Base-by-base conservation (phyloP, 2,888 invertebrate species). In the Harpagoxenus sublaevis region DNA sequence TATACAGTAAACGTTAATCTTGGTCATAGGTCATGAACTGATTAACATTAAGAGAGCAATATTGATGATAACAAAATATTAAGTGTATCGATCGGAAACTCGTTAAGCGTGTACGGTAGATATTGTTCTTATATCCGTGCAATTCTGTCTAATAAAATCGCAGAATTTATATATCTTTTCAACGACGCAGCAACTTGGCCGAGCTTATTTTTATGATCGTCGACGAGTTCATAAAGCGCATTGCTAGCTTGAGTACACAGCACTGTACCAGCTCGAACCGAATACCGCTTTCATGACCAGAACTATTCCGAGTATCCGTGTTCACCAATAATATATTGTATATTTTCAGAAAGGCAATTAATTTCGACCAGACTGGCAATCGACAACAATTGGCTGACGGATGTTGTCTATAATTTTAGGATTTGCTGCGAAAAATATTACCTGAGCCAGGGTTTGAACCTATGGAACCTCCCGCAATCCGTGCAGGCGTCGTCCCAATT, bases 191-290 rank as follows among this genome's bases (percentile, higher is more conserved):
- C 62, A 71, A 60, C 63, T 63, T 63, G 42, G 60, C 48, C 60
- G 18, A 63, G 84, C 81, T 87, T 87, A 83, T 86, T 84, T 86
- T 86, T 87, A 83, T 62, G 84, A 83, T 84, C 48, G 78, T 51
- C 74, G 23, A 15, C 65, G 70, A 74, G 74, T 82, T 84, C 84
- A 84, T 86, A 87, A 87, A 87, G 74, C 78, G 78, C 68, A 85
- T 78, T 79, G 74, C 63, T 63, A 74, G 57, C 65, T n/a, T 57
- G 78, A 75, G 55, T 65, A 51, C 51, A 65, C 55, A 60, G 35
- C 45, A 48, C 66, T 60, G 63, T 6, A 42, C 48, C 62, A 65
- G 45, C 39, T 55, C 18, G 60, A 71, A 53, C 51, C 75, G 1
- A 68, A 63, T 65, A 53, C 51, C 42, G 74, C 78, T 73, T 73